Base-by-base conservation (phyloP, 2,797 vertebrate genomes). In the Sebastes kiyomatsui region DNA sequence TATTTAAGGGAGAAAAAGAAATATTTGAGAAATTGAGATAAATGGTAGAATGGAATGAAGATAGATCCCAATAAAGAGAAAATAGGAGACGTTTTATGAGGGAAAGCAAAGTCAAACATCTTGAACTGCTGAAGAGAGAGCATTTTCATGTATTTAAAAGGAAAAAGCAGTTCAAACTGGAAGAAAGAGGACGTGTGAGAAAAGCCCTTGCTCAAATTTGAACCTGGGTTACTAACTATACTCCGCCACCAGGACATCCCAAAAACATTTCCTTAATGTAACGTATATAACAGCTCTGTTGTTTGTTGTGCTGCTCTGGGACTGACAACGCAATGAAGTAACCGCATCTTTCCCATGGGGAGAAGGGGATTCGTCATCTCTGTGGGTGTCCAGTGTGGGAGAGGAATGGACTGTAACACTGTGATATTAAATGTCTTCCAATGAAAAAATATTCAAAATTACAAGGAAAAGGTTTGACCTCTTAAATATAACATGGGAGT, bases 321-420 rank as follows among this genome's bases (percentile, higher is more conserved):
- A 82, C 82, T 59, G 78, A 77, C 65, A 77, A 27, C 71, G 70
- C 72, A 81, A 67, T 73, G 67, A 75, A 82, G 77, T 60, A 85
- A 81, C 77, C 38, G 13, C 68, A 72, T 85, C 70, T 87, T 75
- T 88, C 89, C 91, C 91, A 89, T 68, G 68, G 68, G 83, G 68
- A 65, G 30, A 67, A 6, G 74, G 33, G 12, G 66, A 85, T 79
- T 84, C 65, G 55, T 78, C 68, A 64, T 80, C 89, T 81, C 38
- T 61, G 90, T 93, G 90, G 90, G 87, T 91, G 91, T 90, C 85
- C 91, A 79, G 76, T 89, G 88, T 90, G 92, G 90, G 90, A 89
- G 82, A 91, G 84, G 69, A 90, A 81, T 72, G 52, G n/a, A 87
- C 58, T 67, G 35, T 59, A 77, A 84, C 74, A 76, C 66, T 73